A percentile compares a stretch with the other conserved stretches of the same genome.
phyloP scores from a whole-genome alignment of 2,797 vertebrate genomes.

The Columba guinea region DNA sequence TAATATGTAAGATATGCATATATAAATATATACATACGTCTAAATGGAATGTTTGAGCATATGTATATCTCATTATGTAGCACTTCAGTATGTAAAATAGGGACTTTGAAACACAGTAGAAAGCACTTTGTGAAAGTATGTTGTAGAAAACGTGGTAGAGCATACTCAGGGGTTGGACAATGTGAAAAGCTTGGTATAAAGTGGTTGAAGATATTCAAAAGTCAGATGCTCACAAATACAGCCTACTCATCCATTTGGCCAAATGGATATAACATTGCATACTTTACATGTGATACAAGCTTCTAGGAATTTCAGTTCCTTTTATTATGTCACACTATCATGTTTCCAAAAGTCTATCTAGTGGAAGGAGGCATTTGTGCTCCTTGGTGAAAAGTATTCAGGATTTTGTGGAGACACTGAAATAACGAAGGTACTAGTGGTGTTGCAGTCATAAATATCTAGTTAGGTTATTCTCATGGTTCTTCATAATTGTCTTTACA shows the following conservation, averaged over 20 bases:
- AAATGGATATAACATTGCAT: background rate
- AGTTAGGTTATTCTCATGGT: background rate
- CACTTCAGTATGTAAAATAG: background rate
- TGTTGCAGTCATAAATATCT: background rate
- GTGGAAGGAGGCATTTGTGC: background rate
- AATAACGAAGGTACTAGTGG: background rate
- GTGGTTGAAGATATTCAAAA: background rate
- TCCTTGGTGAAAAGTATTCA: background rate
- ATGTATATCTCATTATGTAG: background rate
- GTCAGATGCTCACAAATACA: background rate
- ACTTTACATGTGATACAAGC: background rate
- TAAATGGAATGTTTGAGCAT: background rate
- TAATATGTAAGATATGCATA: background rate
- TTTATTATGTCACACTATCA: background rate
- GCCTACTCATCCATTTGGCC: background rate
- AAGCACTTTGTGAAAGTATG: background rate
- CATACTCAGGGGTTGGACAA: background rate
- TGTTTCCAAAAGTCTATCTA: background rate
- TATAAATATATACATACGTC: background rate
- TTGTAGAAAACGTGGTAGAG: background rate
- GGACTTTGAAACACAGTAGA: background rate
- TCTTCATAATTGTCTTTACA: background rate
- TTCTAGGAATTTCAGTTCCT: background rate
- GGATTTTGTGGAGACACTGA: background rate
- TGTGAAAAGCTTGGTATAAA: background rate